Evolutionary conservation across 2,113 vertebrate genomes (phyloP).

Genomic region (Crotophaga sulcirostris): DNA sequence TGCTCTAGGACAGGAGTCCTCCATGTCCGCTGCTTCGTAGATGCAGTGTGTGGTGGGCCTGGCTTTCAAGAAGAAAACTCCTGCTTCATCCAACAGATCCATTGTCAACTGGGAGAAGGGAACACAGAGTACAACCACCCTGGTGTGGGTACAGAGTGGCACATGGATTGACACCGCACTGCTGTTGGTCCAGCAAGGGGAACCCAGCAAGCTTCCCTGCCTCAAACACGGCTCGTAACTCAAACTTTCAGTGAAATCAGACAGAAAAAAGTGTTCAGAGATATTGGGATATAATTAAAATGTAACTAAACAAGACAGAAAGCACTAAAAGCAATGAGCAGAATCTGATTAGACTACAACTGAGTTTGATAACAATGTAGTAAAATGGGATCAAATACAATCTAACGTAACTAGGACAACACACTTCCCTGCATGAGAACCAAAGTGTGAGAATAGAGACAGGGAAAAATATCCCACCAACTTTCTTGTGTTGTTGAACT

Average conservation of each 20-base stretch:
- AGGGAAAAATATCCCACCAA: background rate
- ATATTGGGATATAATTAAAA: background rate
- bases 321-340: background rate
- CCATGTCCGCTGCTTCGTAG: background rate
- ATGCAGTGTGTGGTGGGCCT: constrained; percentile 60
- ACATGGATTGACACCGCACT: accelerated
- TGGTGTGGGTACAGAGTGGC: background rate
- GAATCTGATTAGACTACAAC: background rate
- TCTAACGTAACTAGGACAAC: background rate
- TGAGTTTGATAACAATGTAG: background rate
- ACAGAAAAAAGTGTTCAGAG: background rate
- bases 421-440: background rate
- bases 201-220: background rate
- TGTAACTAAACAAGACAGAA: background rate
- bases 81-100: constrained; percentile 76
- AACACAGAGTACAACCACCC: background rate
- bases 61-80: constrained; percentile 78
- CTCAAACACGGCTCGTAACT: background rate
- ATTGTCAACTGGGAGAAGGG: constrained; percentile 77
- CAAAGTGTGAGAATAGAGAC: background rate
- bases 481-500: background rate
- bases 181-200: background rate
- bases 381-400: background rate
- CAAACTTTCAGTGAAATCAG: background rate
- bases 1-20: background rate